Evolutionary conservation across 2,888 invertebrate species (phyloP), one percentile per base, ranked within the genome.

Genomic region (Epirrita christyi): DNA sequence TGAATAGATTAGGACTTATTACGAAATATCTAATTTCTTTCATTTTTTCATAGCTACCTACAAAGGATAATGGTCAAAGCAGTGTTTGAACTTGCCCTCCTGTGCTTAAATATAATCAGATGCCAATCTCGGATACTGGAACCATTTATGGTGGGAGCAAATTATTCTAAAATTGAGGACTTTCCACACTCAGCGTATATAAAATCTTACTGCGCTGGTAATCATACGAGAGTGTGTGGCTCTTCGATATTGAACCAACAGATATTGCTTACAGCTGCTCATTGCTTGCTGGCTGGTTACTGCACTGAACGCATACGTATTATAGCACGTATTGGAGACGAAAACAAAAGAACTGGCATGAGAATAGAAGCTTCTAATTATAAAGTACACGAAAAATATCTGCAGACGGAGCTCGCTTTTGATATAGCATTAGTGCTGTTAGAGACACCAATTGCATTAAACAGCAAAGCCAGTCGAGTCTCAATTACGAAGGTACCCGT

Each of bases 241-340:
- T 64, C 38, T 51, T 75, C 41, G n/a, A 53, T 38, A 65, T 68
- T 63, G 11, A 61, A 38, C 10, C 56, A 48, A 5, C 5, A 9
- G 8, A 13, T 51, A 5, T 38, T 66, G 7, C 11, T 66, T 1
- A 43, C 61, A 7, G 63, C 63, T 0, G 66, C 63, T 0, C 66
- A 66, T 37, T 66, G 66, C 27, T 14, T 61, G 38, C 48, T 37
- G 8, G 0, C 13, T 7, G 40, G 46, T 21, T 41, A 49, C 0
- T 63, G 57, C 42, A 6, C 0, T 0, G 10, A 10, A 14, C 13
- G 11, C 0, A 32, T n/a, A 32, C 21, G 6, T 6, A 28, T 47
- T 4, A 9, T 11, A 37, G 46, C 40, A 8, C 50, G 7, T 9
- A 11, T 42, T 13, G 50, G 56, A 5, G 6, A 36, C n/a, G 50